Conservation (phyloP, 2,888 invertebrate genomes). For the Torymus tubicola region DNA sequence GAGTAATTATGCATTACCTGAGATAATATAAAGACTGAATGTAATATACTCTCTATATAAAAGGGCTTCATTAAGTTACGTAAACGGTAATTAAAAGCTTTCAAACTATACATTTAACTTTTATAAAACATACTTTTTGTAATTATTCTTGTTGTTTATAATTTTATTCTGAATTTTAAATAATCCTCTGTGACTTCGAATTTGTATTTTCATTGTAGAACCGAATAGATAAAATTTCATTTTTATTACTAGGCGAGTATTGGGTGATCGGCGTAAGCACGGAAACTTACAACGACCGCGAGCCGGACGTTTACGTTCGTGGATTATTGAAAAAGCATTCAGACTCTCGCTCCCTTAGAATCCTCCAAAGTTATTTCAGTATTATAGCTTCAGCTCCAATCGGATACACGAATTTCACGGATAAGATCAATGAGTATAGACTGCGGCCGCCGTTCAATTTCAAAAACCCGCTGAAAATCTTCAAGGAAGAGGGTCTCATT, state of each 20-base stretch:
- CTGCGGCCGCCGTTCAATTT: slow-evolving; percentile 92
- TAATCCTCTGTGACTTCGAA: no score
- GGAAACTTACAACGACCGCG: slow-evolving; percentile 88
- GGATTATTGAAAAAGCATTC: slow-evolving; percentile 81
- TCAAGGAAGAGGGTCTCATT: slow-evolving; percentile 47
- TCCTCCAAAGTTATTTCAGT: slow-evolving; percentile 89
- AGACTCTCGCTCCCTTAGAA: slow-evolving; percentile 80
- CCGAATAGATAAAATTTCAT: background rate
- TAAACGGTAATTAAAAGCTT: no score
- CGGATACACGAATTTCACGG: slow-evolving; percentile 85
- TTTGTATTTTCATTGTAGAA: no score
- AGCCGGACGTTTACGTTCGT: slow-evolving; percentile 88
- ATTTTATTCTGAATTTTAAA: no score
- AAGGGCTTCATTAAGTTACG: no score
- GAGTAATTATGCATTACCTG: no score
- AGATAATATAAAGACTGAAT: no score
- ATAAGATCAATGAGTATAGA: slow-evolving; percentile 88
- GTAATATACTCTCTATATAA: no score
- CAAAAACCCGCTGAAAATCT: slow-evolving; percentile 83
- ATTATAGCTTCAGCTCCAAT: slow-evolving; percentile 87
- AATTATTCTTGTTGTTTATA: no score
- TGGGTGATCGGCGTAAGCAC: slow-evolving; percentile 95
- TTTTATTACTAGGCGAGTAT: slow-evolving; percentile 83
- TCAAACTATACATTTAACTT: no score
- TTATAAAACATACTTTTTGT: no score